Evolutionary conservation across 2,888 invertebrate genomes (phyloP), one percentile per base, ranked within the genome.

Genomic region (Pachymerium ferrugineum): DNA sequence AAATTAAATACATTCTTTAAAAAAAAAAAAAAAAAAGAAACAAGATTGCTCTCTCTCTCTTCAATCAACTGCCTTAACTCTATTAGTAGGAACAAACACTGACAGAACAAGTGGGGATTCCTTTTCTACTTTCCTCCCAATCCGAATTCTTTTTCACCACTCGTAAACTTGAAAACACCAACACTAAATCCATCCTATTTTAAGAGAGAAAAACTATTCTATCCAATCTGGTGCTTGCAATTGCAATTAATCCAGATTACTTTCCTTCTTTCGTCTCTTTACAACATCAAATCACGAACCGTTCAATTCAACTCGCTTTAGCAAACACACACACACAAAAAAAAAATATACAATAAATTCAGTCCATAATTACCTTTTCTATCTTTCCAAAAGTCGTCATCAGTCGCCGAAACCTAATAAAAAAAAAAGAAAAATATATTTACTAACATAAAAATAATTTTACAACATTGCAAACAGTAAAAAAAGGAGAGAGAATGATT

Each of bases 161-260:
- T 62, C 28, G 28, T 62, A 62, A 62, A 62, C 62, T 62, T 62
- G 62, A 62, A 62, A 62, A 62, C 62, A 62, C 25, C 28, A 62
- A 28, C 28, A 62, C 28, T 62, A 62, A 62, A 62, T 62, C 62
- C 25, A 28, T 62, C 28, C 62, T 62, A 10, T 62, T 62, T 62
- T 62, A 25, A 10, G 16, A 47, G 28, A 62, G 28, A 62, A 1
- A 62, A 62, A 28, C 25, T 10, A 62, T 62, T 62, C 62, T 62
- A 3, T 62, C 62, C 62, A 62, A 28, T 62, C 62, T 62, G 62
- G 62, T 28, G 25, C 28, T 28, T 6, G 62, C 25, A 62, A 28
- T 62, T 62, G 28, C 62, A 62, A 62, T 28, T 62, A 62, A 62
- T 62, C 62, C 62, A 28, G 62, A 62, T 62, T 62, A 25, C 62